phyloP scores from a whole-genome alignment of 2,888 invertebrate species.

The Nephrocerus scutellatus region DNA sequence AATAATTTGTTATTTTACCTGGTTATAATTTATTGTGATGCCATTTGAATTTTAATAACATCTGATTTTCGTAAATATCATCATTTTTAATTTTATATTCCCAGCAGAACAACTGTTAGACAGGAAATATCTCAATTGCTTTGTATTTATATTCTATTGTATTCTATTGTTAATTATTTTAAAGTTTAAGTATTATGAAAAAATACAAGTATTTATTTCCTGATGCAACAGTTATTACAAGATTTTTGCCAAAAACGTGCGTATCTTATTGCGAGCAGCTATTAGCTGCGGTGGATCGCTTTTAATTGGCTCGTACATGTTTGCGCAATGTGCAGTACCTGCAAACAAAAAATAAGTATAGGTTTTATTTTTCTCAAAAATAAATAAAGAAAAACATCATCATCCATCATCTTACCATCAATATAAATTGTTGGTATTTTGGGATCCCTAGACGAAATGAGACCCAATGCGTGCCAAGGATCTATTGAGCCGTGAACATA shows the following conservation, averaged over 20 bases:
- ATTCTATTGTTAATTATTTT: no score
- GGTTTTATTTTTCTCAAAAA: neutral
- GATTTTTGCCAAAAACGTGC: constrained; percentile 31
- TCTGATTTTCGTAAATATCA: no score
- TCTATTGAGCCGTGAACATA: constrained; percentile 86
- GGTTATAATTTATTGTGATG: no score
- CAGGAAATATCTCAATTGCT: no score
- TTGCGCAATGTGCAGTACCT: constrained; percentile 93
- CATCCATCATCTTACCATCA: constrained; percentile 51
- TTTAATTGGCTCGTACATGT: constrained; percentile 74
- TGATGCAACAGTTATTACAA: constrained; percentile 24
- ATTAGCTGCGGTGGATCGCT: constrained; percentile 62
- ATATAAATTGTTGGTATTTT: constrained; percentile 66
- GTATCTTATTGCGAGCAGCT: constrained; percentile 60
- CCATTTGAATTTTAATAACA: no score
- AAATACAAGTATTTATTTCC: no score
- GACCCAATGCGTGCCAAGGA: constrained; percentile 79
- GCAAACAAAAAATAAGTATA: constrained; percentile 24
- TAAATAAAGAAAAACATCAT: constrained; percentile 1
- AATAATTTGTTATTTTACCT: no score
- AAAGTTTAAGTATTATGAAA: no score
- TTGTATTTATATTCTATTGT: no score
- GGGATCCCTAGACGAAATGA: constrained; percentile 52
- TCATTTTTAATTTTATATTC: no score
- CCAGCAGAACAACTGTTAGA: no score